Base-by-base conservation (phyloP, 1,140 invertebrate genomes). In the Epicauta chinensis region DNA sequence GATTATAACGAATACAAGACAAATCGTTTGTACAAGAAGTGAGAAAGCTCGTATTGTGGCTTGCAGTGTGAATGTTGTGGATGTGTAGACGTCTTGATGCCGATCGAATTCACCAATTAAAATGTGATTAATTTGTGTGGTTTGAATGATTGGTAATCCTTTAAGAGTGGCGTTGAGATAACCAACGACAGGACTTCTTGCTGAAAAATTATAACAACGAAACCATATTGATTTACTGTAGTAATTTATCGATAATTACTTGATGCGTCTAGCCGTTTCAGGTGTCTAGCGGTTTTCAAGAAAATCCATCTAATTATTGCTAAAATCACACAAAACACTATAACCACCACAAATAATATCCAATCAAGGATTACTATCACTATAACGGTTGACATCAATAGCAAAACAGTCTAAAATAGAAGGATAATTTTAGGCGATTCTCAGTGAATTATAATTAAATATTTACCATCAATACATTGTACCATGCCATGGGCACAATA, bases 51-150 rank as follows among this genome's bases (percentile, higher is more conserved):
- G 70, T n/a, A 74, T 78, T 15, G 75, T 76, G 1, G 77, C 72
- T 42, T 81, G 74, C 56, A 81, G 81, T 56, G 79, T 65, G 13
- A 32, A 48, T 12, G 11, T 29, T 9, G 46, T 23, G 2, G 46
- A 38, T 23, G 38, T 49, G 16, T 39, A 86, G 60, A 86, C 53
- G 63, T 84, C 79, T 79, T 91, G 83, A 64, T 83, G 81, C 55
- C 78, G 81, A 60, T 90, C 85, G 58, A 90, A 90, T 70, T 89
- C 83, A 17, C 81, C 69, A 57, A 86, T 83, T 4, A 95, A 77
- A 48, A 84, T 81, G 55, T 82, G 75, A 67, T 93, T 79, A 1
- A 83, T 83, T 16, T 78, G 75, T 59, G 87, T 91, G 0, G 91
- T 89, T 48, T 92, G 75, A 41, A 97, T 91, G 0, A 73, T 57